Percentiles rank a stretch among this genome's conserved stretches.
Conservation (phyloP, 2,113 vertebrate species). For the Cichladusa arquata region DNA sequence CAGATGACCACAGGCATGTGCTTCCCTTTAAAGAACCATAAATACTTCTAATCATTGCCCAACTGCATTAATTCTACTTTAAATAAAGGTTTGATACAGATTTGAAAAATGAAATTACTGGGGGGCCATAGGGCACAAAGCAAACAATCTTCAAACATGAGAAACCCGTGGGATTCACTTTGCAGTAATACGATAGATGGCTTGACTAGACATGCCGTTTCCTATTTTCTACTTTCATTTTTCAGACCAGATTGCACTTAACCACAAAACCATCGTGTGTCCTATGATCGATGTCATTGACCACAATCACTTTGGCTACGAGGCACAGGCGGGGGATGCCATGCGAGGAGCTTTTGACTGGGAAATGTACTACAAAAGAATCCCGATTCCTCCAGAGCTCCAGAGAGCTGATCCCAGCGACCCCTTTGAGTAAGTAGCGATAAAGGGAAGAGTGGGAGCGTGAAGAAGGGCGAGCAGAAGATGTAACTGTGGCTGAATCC, state of each 20-base stretch:
- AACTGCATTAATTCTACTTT: slow-evolving; percentile 54
- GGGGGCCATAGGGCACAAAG: background rate
- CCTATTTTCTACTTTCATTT: slow-evolving; percentile 76
- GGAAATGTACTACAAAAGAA: slow-evolving; percentile 95
- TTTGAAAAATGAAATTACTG: slow-evolving; percentile 34
- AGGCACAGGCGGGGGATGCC: slow-evolving; percentile 88
- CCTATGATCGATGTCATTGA: slow-evolving; percentile 95
- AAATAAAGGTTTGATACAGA: slow-evolving; percentile 28
- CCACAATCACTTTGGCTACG: slow-evolving; percentile 93
- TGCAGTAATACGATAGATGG: slow-evolving; percentile 65
- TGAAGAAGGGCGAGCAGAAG: background rate
- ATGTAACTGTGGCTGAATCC: background rate
- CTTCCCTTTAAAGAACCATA: slow-evolving; percentile 73
- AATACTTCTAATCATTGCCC: slow-evolving; percentile 79
- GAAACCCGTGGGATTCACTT: slow-evolving; percentile 44
- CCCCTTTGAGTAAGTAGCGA: slow-evolving; percentile 87
- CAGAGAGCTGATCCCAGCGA: slow-evolving; percentile 86
- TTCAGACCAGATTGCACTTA: slow-evolving; percentile 90
- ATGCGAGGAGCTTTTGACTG: slow-evolving; percentile 93
- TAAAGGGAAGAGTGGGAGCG: background rate
- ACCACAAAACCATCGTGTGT: slow-evolving; percentile 89
- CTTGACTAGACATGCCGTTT: slow-evolving; percentile 67
- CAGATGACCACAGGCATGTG: slow-evolving; percentile 65
- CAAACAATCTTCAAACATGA: background rate
- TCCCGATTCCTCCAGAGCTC: slow-evolving; percentile 87